These are phyloP conservation scores for Drosophila subsilvestris DNA, from an alignment of 2,888 invertebrate genomes.

Conservation along the genomic window DNA sequence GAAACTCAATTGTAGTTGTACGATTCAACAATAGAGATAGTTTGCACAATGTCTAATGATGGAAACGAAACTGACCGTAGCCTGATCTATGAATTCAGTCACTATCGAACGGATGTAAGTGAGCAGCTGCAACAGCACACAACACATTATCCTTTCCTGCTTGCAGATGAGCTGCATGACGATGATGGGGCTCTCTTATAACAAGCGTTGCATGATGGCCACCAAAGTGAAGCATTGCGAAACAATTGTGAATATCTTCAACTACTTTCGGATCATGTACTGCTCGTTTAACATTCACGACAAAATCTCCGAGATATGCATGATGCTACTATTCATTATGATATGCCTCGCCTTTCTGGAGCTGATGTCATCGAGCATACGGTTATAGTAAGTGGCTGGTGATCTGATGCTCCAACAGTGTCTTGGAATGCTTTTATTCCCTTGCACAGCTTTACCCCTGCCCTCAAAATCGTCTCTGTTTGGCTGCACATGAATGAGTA, in stretches of 20 bases:
- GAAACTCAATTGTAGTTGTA: background rate
- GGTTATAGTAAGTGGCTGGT: slow-evolving; percentile 14
- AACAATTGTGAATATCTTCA: slow-evolving; percentile 15
- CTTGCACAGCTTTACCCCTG: slow-evolving; percentile 10
- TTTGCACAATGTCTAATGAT: background rate
- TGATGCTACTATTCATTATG: background rate
- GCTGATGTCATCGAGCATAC: background rate
- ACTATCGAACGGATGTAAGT: background rate
- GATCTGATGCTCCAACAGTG: background rate
- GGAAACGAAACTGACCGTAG: no score
- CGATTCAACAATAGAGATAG: background rate
- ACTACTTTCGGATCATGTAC: slow-evolving; percentile 48
- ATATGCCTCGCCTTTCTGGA: slow-evolving; percentile 14
- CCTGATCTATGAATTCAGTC: background rate
- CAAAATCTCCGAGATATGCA: background rate
- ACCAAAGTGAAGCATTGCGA: slow-evolving; percentile 18
- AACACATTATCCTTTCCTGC: no score
- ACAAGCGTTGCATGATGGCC: slow-evolving; percentile 36
- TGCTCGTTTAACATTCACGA: slow-evolving; percentile 26
- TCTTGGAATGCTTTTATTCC: no score
- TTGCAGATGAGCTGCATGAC: slow-evolving; percentile 46
- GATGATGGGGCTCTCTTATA: slow-evolving; percentile 31
- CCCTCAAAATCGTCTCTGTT: slow-evolving; percentile 52
- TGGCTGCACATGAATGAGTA: slow-evolving; percentile 56
- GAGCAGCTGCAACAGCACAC: background rate